These are phyloP conservation scores for Platyrinchus mystaceus DNA, from an alignment of 2,797 vertebrate species.

Conservation along the genomic window DNA sequence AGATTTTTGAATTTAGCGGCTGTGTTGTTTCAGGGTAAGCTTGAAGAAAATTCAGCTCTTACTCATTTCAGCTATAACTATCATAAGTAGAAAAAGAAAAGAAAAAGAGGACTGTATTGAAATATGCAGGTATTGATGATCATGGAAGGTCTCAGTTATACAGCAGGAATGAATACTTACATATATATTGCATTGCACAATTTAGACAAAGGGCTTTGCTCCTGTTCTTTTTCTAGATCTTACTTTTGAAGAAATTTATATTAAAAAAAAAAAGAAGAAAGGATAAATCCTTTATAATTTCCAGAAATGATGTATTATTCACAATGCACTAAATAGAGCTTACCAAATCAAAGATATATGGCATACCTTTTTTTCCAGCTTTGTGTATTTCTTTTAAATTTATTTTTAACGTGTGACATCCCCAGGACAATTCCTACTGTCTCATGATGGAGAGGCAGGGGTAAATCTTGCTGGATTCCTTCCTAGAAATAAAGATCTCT, in stretches of 20 bases:
- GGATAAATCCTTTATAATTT: not conserved
- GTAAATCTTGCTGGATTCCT: not conserved
- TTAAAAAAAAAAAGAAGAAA: not conserved
- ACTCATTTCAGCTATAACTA: not conserved
- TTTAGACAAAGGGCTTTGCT: not conserved
- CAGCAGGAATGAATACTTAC: not conserved
- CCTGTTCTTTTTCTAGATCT: not conserved
- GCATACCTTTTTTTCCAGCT: not conserved
- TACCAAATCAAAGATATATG: not conserved
- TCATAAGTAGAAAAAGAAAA: not conserved
- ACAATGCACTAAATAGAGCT: not conserved
- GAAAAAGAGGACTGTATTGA: not conserved
- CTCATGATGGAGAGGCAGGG: not conserved
- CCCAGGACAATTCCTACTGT: not conserved
- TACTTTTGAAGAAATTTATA: not conserved
- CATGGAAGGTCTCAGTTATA: not conserved
- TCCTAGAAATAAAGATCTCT: not conserved
- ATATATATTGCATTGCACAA: not conserved
- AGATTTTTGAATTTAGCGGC: not conserved
- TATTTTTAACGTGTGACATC: not conserved
- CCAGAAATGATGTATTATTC: not conserved
- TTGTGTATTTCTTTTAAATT: fast-evolving
- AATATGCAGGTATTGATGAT: not conserved
- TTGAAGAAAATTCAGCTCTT: not conserved
- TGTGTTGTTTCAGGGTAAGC: not conserved